These are phyloP conservation scores for Drosophila sucinea DNA, from an alignment of 1,140 invertebrate genomes.

Conservation along the genomic window DNA sequence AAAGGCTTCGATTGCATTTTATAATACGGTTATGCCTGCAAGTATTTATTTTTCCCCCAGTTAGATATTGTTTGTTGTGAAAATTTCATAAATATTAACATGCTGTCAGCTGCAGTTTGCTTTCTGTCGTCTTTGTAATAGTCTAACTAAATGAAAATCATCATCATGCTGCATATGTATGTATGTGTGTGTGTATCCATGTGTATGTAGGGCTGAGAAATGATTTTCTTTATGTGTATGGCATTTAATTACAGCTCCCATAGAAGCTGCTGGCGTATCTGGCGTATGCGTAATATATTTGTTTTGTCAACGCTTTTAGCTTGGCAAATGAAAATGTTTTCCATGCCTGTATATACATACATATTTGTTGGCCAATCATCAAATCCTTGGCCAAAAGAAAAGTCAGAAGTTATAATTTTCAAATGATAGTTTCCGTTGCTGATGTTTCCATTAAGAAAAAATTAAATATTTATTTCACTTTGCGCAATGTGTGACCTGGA, in stretches of 20 bases:
- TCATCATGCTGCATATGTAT: not conserved
- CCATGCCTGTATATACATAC: not conserved
- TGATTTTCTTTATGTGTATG: constrained; percentile 20
- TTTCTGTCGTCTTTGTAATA: constrained; percentile 25
- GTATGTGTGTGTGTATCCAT: not conserved
- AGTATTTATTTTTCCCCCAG: constrained; percentile 65
- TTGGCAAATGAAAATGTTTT: not conserved
- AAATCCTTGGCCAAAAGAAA: not conserved
- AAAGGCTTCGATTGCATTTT: constrained; percentile 65
- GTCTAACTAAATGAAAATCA: constrained; percentile 47
- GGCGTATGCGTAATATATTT: constrained; percentile 35
- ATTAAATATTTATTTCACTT: constrained; percentile 5
- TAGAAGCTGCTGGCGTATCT: constrained; percentile 21
- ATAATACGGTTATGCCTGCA: constrained; percentile 60
- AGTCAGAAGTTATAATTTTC: not conserved
- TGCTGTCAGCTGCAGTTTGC: constrained; percentile 54
- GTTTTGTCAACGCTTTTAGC: constrained; percentile 14
- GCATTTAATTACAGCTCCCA: constrained; percentile 46
- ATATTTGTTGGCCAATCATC: not conserved
- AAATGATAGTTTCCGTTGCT: constrained; percentile 7
- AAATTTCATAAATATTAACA: constrained; percentile 67
- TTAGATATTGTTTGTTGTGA: constrained; percentile 56
- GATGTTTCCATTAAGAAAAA: not conserved
- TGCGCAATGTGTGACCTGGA: not conserved
- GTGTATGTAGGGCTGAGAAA: constrained; percentile 28